Base-by-base conservation (phyloP, 2,797 vertebrate genomes). In the Jordanella pulchra region DNA sequence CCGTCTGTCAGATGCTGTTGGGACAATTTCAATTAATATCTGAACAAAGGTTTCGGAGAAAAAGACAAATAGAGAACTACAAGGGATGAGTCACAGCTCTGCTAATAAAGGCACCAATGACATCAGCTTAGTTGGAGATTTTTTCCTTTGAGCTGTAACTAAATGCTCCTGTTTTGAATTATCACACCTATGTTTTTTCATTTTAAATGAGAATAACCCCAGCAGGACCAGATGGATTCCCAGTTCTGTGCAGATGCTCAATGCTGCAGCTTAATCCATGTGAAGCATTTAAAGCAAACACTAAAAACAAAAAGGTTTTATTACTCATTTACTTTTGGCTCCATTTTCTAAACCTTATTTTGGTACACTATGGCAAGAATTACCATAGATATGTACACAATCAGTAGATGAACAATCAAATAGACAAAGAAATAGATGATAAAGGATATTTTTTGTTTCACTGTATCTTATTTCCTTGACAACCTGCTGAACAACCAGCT, bases 121-220 rank as follows among this genome's bases (percentile, higher is more conserved):
- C 32, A 47, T 81, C 75, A 77, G 58, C 51, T 14, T 53, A 78
- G 68, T 30, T 28, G 30, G 75, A 50, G 75, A 53, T 73, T 51
- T 69, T 39, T 39, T 69, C 47, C 70, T 54, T 39, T 58, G 14
- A 71, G 64, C 51, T 71, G 72, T 77, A 64, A 64, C 23, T 64
- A 39, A 44, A 44, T 64, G n/a, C 39, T 44, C 39, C n/a, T 77
- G 74, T 73, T 78, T 53, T 51, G 47, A 75, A 71, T 77, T 75
- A 76, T 86, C 72, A 67, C 72, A 71, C 60, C 72, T 78, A 69
- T 76, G 77, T 76, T 74, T 75, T n/a, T 84, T 64, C 76, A 71
- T 81, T 69, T 32, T 72, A 60, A 70, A 79, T 69, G 75, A 71
- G 23, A 82, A 80, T 7, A 44, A 64, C 66, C 66, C 55, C 76